Conservation (phyloP, 2,888 invertebrate genomes). For the Coremacera marginata region DNA sequence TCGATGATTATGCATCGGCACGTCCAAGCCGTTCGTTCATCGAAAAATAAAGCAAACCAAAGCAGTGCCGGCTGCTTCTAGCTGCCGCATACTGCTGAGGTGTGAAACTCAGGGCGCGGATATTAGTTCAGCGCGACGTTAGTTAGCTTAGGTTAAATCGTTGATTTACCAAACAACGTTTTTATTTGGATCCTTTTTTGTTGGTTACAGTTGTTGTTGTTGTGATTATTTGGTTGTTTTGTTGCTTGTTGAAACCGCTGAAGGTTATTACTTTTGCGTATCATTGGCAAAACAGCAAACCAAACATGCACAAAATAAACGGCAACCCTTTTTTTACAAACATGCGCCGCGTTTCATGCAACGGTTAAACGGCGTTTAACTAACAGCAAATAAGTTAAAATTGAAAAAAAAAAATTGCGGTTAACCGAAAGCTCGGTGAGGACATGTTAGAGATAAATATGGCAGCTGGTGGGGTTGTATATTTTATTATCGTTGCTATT, state of each 20-base stretch:
- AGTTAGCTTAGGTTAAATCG: constrained; percentile 32
- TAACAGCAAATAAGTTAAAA: constrained; percentile 11
- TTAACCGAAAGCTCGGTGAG: not conserved
- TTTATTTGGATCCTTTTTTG: constrained; percentile 4
- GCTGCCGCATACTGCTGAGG: not conserved
- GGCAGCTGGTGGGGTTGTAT: not conserved
- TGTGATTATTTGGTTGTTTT: constrained; percentile 5
- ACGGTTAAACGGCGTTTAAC: constrained; percentile 25
- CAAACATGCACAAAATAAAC: constrained; percentile 16
- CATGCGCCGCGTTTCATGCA: not conserved
- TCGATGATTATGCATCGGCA: constrained; percentile 65
- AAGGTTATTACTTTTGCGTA: constrained; percentile 37
- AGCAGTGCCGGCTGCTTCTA: not conserved
- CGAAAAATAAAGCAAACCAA: constrained; percentile 25
- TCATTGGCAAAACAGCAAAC: constrained; percentile 33
- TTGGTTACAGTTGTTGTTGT: not conserved
- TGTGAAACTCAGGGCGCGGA: not conserved
- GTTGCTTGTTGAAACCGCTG: not conserved
- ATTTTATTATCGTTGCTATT: too few species aligned
- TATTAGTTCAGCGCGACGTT: not conserved
- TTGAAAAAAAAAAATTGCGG: constrained; percentile 2
- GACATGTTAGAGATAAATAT: constrained; percentile 7
- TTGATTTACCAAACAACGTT: constrained; percentile 21
- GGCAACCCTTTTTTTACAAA: constrained; percentile 33
- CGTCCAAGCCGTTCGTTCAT: constrained; percentile 50